A percentile compares a stretch with the other conserved stretches of the same genome.
These are phyloP conservation scores for Dasyurus viverrinus DNA, from an alignment of 2,113 vertebrate species.

Conservation along the genomic window DNA sequence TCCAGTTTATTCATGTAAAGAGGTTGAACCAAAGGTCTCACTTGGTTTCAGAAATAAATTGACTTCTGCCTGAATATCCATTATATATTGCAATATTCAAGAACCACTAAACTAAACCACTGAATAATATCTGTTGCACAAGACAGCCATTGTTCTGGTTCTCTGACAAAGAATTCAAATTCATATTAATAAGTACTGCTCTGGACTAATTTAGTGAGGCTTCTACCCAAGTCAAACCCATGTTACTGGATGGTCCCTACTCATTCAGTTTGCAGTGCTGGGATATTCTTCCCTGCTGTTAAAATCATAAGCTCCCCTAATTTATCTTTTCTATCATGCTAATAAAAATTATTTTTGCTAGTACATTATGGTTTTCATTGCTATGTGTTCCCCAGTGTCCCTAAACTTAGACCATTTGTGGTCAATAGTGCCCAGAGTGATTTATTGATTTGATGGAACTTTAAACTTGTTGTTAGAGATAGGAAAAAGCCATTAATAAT, in stretches of 20 bases:
- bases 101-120: background rate
- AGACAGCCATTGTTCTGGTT: background rate
- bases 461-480: background rate
- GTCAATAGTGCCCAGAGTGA: background rate
- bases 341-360: background rate
- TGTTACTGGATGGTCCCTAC: background rate
- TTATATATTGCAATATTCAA: background rate
- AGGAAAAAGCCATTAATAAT: background rate
- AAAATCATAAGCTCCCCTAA: background rate
- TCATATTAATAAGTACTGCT: background rate
- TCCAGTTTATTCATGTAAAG: background rate
- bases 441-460: background rate
- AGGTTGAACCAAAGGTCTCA: background rate
- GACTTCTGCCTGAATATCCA: background rate
- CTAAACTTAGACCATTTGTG: background rate
- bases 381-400: background rate
- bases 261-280: background rate
- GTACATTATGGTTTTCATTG: background rate
- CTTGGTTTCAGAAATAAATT: background rate
- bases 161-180: background rate
- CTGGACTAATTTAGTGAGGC: background rate
- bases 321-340: background rate
- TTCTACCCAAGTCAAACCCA: background rate
- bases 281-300: background rate
- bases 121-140: background rate